Evolutionary conservation across 2,113 vertebrate genomes (phyloP), one percentile per base, ranked within the genome.

Genomic region (Tympanuchus pallidicinctus): DNA sequence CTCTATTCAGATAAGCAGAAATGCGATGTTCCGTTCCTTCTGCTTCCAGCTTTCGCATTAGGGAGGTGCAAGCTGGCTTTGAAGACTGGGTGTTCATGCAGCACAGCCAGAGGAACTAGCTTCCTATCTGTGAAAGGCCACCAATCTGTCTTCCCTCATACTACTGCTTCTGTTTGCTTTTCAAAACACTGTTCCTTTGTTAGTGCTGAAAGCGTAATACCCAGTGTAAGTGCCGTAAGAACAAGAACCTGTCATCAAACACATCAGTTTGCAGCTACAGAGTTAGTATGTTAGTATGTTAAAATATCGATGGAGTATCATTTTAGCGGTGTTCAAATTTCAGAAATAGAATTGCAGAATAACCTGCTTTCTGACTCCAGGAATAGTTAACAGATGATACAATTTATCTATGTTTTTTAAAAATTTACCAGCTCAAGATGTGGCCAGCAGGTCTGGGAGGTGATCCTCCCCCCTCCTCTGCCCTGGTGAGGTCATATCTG

Each of bases 141-240:
- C 36, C 42, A 60, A 47, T 34, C 64, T 52, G 48, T 50, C 71
- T 76, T 82, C 32, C 42, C 19, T 59, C 27, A 50, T 38, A 12
- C 77, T 10, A 19, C 42, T 36, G 64, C 57, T 50, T 75, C 36
- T 30, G 27, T 3, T 82, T 21, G 8, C 14, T 65, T 50, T 59
- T 40, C 38, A 34, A 65, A 81, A 77, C 38, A 8, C 16, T 56
- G 28, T 3, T 17, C 25, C 25, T 56, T 43, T n/a, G 7, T 18
- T n/a, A 72, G 52, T 25, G 65, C 56, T 72, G 52, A 66, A 60
- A 71, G n/a, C 25, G 10, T 54, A 54, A 36, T 20, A 47, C 3
- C 19, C 20, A 0, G 0, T 71, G 50, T 17, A 48, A 42, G 40
- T 66, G 9, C 48, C 6, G 1, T 28, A 65, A 65, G n/a, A 70